phyloP scores from a whole-genome alignment of 2,797 vertebrate genomes.

The Champsocephalus gunnari region DNA sequence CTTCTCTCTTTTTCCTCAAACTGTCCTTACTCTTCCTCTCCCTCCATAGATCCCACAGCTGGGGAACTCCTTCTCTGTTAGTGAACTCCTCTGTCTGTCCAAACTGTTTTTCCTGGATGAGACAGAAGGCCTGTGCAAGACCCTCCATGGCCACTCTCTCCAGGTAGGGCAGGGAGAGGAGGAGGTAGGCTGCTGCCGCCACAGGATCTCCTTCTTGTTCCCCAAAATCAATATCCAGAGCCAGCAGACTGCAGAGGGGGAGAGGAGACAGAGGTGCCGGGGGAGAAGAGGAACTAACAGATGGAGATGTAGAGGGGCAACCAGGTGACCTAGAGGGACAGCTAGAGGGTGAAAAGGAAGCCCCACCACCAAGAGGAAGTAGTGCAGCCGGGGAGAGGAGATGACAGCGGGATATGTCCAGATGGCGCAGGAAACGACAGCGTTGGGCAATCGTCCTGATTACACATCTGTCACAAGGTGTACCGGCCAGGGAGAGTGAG shows the following conservation, averaged over 20 bases:
- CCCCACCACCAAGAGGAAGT: constrained; percentile 76
- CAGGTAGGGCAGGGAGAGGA: constrained; percentile 84
- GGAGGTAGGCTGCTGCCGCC: constrained; percentile 77
- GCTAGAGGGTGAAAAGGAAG: background rate
- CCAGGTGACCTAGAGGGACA: constrained; percentile 28
- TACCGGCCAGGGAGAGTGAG: constrained; percentile 83
- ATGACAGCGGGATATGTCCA: constrained; percentile 86
- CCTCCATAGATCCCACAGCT: constrained; percentile 76
- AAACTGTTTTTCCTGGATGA: constrained; percentile 73
- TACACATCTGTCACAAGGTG: constrained; percentile 80
- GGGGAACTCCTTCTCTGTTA: constrained; percentile 71
- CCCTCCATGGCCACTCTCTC: constrained; percentile 77
- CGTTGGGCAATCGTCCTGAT: constrained; percentile 71
- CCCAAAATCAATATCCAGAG: constrained; percentile 77
- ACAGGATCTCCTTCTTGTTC: constrained; percentile 25
- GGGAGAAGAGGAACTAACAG: constrained; percentile 12
- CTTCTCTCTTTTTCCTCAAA: background rate
- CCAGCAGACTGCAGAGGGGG: constrained; percentile 78
- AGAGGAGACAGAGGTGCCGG: constrained; percentile 40
- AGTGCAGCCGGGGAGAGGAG: constrained; percentile 79
- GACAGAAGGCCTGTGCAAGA: constrained; percentile 72
- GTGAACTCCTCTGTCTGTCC: constrained; percentile 15
- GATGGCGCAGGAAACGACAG: constrained; percentile 82
- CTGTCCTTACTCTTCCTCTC: constrained; percentile 9
- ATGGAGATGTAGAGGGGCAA: constrained; percentile 8